These are phyloP conservation scores for Orthosia incerta DNA, from an alignment of 2,888 invertebrate species.

Conservation along the genomic window DNA sequence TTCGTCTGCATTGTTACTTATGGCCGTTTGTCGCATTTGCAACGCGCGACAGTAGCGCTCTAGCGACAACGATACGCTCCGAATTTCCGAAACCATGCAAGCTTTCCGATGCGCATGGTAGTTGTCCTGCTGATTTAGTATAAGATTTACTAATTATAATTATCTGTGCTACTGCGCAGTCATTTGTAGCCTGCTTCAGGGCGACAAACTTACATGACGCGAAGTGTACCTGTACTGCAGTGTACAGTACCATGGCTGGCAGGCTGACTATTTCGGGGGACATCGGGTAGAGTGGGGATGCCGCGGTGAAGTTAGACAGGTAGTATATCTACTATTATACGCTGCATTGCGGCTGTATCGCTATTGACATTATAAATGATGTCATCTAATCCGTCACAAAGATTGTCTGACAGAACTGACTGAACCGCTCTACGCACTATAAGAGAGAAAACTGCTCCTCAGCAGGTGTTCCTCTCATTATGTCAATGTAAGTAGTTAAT, in stretches of 20 bases:
- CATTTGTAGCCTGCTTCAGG: not conserved
- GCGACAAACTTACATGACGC: not conserved
- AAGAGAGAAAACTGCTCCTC: no score
- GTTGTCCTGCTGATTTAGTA: not conserved
- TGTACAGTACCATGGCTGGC: no score
- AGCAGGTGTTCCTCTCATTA: conserved; percentile 30
- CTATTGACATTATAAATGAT: not conserved
- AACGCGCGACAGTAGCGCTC: not conserved
- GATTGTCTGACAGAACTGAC: not conserved
- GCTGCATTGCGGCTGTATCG: not conserved
- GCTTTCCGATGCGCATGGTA: not conserved
- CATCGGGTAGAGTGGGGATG: no score
- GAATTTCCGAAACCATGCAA: no score
- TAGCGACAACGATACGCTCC: no score
- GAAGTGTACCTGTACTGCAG: not conserved
- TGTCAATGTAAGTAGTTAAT: conserved; percentile 33
- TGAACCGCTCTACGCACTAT: not conserved
- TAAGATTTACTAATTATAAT: not conserved
- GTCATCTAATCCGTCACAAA: conserved; percentile 3
- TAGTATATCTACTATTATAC: no score
- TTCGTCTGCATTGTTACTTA: not conserved
- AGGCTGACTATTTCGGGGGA: no score
- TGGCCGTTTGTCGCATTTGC: not conserved
- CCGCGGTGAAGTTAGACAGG: no score
- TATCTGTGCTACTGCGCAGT: not conserved